phyloP scores from a whole-genome alignment of 2,888 invertebrate genomes.

The Pollenia amentaria region DNA sequence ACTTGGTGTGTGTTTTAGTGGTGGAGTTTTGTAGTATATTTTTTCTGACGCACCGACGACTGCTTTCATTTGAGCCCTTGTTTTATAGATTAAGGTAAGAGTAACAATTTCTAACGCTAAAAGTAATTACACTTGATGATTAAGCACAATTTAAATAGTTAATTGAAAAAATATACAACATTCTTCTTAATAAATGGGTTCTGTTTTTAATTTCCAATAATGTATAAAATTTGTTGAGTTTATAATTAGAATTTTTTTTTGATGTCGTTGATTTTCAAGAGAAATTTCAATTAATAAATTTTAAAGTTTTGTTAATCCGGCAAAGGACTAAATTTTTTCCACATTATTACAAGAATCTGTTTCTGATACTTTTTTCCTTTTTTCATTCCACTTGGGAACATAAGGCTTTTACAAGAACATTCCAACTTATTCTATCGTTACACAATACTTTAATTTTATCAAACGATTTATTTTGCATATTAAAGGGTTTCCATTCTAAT shows the following conservation, averaged over 20 bases:
- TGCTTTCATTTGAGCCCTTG: not conserved
- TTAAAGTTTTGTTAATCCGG: too few species aligned
- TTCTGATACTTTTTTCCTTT: too few species aligned
- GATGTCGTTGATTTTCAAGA: not conserved
- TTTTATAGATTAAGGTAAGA: slow-evolving; percentile 31
- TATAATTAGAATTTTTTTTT: slow-evolving; percentile 1
- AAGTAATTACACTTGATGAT: slow-evolving; percentile 64
- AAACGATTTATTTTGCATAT: too few species aligned
- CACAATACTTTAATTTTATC: too few species aligned
- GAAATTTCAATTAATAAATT: not conserved
- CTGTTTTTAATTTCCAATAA: slow-evolving; percentile 38
- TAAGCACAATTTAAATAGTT: slow-evolving; percentile 59
- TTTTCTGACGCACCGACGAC: not conserved
- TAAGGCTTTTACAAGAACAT: too few species aligned
- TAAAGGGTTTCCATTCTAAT: too few species aligned
- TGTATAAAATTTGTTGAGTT: slow-evolving; percentile 10
- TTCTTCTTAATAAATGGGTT: not conserved
- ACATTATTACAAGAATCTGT: too few species aligned
- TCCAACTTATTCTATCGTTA: too few species aligned
- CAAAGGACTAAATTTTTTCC: too few species aligned
- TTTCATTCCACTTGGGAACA: too few species aligned
- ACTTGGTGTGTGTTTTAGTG: slow-evolving; percentile 30
- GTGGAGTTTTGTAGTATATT: slow-evolving; percentile 14
- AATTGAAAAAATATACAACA: slow-evolving; percentile 65
- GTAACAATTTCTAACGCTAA: slow-evolving; percentile 43